Evolutionary conservation across 2,797 vertebrate species (phyloP).

Genomic region (Mus spretus): DNA sequence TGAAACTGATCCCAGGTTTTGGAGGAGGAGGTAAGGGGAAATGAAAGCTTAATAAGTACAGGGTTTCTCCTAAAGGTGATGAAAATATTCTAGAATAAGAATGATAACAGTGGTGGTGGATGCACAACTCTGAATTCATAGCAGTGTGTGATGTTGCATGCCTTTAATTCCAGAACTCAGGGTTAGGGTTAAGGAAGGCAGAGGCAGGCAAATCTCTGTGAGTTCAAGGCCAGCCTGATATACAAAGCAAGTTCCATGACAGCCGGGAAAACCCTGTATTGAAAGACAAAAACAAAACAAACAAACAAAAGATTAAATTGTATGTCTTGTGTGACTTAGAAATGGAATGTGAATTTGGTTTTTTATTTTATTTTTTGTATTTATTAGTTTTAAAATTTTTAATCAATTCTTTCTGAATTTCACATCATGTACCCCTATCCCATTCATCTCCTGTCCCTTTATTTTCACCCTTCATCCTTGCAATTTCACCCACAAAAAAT

Average conservation of each 20-base stretch:
- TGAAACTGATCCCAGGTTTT: neutral
- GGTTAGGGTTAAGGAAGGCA: neutral
- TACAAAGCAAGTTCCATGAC: neutral
- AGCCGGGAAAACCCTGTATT: neutral
- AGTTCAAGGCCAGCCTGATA: neutral
- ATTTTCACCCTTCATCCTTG: neutral
- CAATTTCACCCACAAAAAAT: neutral
- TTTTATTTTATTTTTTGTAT: neutral
- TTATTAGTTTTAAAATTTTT: neutral
- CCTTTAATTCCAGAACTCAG: neutral
- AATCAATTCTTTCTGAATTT: neutral
- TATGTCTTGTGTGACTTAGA: neutral
- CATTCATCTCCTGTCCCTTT: neutral
- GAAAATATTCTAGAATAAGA: slow-evolving; percentile 23
- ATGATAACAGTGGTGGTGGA: neutral
- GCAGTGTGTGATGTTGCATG: neutral
- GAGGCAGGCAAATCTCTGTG: neutral
- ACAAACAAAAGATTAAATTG: neutral
- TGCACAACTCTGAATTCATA: neutral
- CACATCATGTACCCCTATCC: neutral
- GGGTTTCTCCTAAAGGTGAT: neutral
- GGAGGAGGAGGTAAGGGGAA: neutral
- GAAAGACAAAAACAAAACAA: neutral
- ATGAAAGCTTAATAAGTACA: neutral
- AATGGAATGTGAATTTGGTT: neutral